Evolutionary conservation across 2,113 vertebrate species (phyloP), one percentile per base, ranked within the genome.

Genomic region (Anguilla rostrata): DNA sequence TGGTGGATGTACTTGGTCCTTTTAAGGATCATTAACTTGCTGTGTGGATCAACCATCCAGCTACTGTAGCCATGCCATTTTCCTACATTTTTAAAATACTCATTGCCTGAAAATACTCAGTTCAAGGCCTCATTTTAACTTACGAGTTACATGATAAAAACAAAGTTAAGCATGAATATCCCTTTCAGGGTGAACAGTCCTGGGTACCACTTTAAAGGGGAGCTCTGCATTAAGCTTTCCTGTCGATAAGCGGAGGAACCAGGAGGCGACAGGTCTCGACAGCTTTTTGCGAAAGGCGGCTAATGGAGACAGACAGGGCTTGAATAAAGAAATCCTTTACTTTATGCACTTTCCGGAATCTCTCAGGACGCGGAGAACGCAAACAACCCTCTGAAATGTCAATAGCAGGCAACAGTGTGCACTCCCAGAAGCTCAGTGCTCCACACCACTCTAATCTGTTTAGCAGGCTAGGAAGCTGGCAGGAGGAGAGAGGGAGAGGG

Each of bases 361-460:
- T 87, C 88, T 84, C 88, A 87, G 79, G 40, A 91, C 86, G 89
- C 87, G 90, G 87, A 92, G 43, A 71, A 87, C 92, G 93, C 92
- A 92, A 92, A 92, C 91, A 92, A 84, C 78, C 90, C 86, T 56
- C 90, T 89, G 89, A 90, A 92, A 93, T 92, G 88, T 90, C 85
- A 88, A 91, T 85, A 92, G 91, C 92, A 93, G 89, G 89, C 81
- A 78, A 22, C 43, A 87, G 88, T 81, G 87, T 78, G 63, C 81
- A 63, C 90, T 92, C 88, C 89, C 89, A 80, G 86, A 85, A 88
- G 92, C 53, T 78, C 84, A 83, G 83, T 87, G 86, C 89, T 86
- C 71, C 94, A 93, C 84, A 85, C 81, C 88, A 86, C 89, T 86
- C 71, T 94, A 94, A 94, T 94, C 91, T 91, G 92, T 95, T 95